Evolutionary conservation across 1,140 invertebrate species (phyloP).

Genomic region (Drosophila ogumai): DNA sequence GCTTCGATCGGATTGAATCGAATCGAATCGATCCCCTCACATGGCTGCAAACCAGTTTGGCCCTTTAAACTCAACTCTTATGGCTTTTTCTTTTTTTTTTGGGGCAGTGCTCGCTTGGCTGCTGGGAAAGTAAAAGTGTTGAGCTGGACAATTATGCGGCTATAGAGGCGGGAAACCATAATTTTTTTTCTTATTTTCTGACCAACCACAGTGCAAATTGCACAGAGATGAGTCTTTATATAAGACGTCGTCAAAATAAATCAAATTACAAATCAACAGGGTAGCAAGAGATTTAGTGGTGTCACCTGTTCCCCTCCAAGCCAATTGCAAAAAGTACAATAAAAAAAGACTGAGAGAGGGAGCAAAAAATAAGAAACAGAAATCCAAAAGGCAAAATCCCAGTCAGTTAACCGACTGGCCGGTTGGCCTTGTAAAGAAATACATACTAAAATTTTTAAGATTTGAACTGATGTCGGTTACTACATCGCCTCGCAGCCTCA

Average conservation of each 20-base stretch:
- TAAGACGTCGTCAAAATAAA: constrained; percentile 75
- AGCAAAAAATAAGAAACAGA: not conserved
- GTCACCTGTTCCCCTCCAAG: constrained; percentile 20
- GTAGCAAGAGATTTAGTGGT: constrained; percentile 50
- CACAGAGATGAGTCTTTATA: constrained; percentile 68
- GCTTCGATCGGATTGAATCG: constrained; percentile 34
- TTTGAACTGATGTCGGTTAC: constrained; percentile 72
- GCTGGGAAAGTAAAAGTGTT: constrained; percentile 77
- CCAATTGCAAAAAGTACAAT: constrained; percentile 42
- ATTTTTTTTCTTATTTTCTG: constrained; percentile 30
- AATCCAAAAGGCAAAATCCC: constrained; percentile 26
- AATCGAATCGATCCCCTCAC: constrained; percentile 37
- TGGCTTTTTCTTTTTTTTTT: constrained; percentile 30
- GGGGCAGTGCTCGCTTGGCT: not conserved
- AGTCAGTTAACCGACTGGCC: constrained; percentile 43
- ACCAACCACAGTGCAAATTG: constrained; percentile 54
- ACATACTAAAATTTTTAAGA: constrained; percentile 51
- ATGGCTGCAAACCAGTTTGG: constrained; percentile 61
- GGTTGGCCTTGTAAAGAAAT: constrained; percentile 74
- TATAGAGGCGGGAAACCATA: constrained; percentile 62
- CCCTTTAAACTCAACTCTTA: constrained; percentile 42
- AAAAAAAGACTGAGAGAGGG: constrained; percentile 1
- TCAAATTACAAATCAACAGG: constrained; percentile 60
- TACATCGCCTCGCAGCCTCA: constrained; percentile 67
- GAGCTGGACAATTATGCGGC: constrained; percentile 68